phyloP scores from a whole-genome alignment of 2,888 invertebrate species.

The Tetragonisca angustula region DNA sequence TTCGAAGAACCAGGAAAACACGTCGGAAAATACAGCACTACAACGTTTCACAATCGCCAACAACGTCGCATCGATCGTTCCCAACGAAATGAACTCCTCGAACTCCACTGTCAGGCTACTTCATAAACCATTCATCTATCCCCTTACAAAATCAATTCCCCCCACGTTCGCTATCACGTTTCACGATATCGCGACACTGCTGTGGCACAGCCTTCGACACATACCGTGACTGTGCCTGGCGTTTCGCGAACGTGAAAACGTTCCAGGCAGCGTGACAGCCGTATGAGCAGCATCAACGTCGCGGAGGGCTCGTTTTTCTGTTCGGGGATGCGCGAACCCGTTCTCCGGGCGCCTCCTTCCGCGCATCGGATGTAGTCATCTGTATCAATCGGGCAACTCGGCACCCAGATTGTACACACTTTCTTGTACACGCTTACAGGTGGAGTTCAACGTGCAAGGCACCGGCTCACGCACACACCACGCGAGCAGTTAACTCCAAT shows the following conservation, averaged over 20 bases:
- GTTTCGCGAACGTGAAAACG: not conserved
- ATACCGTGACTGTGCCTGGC: not conserved
- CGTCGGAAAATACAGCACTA: not conserved
- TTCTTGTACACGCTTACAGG: slow-evolving; percentile 61
- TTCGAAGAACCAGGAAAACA: slow-evolving; percentile 11
- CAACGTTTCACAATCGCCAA: not conserved
- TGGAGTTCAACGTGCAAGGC: slow-evolving; percentile 41
- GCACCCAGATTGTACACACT: slow-evolving; percentile 61
- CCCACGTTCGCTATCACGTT: not conserved
- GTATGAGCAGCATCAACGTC: slow-evolving; percentile 25
- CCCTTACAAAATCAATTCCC: slow-evolving; percentile 16
- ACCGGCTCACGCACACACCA: slow-evolving; percentile 21
- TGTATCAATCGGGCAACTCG: slow-evolving; percentile 76
- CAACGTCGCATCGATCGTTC: slow-evolving; percentile 7
- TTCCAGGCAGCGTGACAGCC: slow-evolving; percentile 31
- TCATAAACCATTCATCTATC: not conserved
- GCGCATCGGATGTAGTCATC: slow-evolving; percentile 77
- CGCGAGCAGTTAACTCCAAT: slow-evolving; percentile 71
- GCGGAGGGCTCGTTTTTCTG: slow-evolving; percentile 47
- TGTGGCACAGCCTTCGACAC: not conserved
- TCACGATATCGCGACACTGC: not conserved
- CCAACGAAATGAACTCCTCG: not conserved
- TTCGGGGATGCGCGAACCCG: slow-evolving; percentile 61
- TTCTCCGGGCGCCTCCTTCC: slow-evolving; percentile 66
- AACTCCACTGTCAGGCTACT: not conserved